Evolutionary conservation across 2,797 vertebrate genomes (phyloP).

Genomic region (Propithecus perrieri): DNA sequence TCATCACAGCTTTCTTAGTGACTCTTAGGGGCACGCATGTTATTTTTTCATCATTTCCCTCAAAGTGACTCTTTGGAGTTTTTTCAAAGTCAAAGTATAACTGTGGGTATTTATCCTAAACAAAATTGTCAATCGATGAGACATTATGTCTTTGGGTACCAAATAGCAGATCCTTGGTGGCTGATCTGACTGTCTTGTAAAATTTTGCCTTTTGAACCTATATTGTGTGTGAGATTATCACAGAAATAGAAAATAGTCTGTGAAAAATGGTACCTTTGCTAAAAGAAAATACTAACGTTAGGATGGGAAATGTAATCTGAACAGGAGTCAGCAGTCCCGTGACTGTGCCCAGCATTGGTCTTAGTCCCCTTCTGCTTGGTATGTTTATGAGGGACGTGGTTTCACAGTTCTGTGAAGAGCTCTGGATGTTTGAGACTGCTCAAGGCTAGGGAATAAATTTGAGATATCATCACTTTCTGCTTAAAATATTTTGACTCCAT

Average conservation of each 20-base stretch:
- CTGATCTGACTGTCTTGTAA: not conserved
- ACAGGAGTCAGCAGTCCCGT: not conserved
- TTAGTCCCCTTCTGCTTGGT: not conserved
- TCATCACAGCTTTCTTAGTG: not conserved
- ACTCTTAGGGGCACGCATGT: not conserved
- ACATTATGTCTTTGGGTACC: not conserved
- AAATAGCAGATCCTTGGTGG: not conserved
- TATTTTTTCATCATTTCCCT: not conserved
- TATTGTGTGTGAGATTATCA: not conserved
- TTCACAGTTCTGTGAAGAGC: not conserved
- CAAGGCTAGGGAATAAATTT: too few relatives aligned
- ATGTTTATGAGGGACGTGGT: not conserved
- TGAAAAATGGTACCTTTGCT: constrained; percentile 12
- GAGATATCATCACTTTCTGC: not conserved
- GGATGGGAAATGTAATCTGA: not conserved
- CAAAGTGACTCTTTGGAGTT: not conserved
- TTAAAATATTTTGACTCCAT: not conserved
- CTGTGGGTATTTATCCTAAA: not conserved
- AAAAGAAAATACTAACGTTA: not conserved
- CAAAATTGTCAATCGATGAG: not conserved
- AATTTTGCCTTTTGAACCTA: constrained; percentile 41
- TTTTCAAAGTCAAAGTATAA: not conserved
- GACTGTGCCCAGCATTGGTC: rapidly evolving
- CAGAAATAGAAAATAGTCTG: constrained; percentile 43
- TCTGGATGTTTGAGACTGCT: not conserved